phyloP scores from a whole-genome alignment of 2,797 vertebrate species.

The Halcyon chelicuti region DNA sequence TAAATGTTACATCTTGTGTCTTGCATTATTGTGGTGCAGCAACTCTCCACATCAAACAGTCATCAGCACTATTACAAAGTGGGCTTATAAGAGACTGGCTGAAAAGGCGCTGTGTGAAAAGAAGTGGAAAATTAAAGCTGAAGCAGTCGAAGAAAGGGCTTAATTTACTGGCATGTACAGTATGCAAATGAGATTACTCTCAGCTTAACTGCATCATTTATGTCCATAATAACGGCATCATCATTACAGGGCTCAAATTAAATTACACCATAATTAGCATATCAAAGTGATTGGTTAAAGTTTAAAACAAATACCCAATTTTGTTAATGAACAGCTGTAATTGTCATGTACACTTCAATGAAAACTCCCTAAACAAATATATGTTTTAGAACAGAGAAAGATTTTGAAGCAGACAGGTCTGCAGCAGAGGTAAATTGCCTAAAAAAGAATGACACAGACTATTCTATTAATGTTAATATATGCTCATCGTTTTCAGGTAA shows the following conservation, averaged over 20 bases:
- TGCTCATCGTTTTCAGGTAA: slow-evolving; percentile 78
- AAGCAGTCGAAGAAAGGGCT: slow-evolving; percentile 95
- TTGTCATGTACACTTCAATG: slow-evolving; percentile 92
- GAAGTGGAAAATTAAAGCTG: slow-evolving; percentile 99
- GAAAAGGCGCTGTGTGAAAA: slow-evolving; percentile 92
- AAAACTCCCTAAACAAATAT: slow-evolving; percentile 99
- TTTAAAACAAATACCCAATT: slow-evolving; percentile 99
- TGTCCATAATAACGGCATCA: slow-evolving; percentile 99
- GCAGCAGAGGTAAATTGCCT: slow-evolving; percentile 73
- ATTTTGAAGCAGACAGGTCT: slow-evolving; percentile 79
- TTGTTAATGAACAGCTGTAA: slow-evolving; percentile 99
- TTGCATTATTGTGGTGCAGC: slow-evolving; percentile 89
- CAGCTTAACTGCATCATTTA: slow-evolving; percentile 99
- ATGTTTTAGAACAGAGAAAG: slow-evolving; percentile 90
- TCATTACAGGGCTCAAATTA: slow-evolving; percentile 99
- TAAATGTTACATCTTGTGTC: slow-evolving; percentile 95
- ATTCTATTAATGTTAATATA: slow-evolving; percentile 81
- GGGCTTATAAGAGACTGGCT: slow-evolving; percentile 89
- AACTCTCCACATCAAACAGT: slow-evolving; percentile 95
- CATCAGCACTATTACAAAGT: slow-evolving; percentile 91
- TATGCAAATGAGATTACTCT: slow-evolving; percentile 99
- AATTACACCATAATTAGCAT: slow-evolving; percentile 99
- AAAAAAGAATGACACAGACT: slow-evolving; percentile 78
- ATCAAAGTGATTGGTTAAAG: slow-evolving; percentile 99
- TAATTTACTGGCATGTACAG: slow-evolving; percentile 99